These are phyloP conservation scores for Dichetophora obliterata DNA, from an alignment of 2,888 invertebrate genomes.

Conservation along the genomic window DNA sequence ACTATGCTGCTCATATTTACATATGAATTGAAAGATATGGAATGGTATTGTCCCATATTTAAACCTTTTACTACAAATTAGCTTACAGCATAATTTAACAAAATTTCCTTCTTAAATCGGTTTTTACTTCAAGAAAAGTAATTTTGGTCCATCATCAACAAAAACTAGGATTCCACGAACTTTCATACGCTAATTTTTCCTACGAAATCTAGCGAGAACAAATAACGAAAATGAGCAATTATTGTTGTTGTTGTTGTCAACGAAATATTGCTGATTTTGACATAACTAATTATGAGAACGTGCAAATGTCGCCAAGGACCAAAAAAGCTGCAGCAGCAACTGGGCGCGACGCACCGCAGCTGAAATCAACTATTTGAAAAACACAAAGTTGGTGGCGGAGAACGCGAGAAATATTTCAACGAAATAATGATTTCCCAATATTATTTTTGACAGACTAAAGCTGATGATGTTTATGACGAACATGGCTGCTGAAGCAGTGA, in stretches of 20 bases:
- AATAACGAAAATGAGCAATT: slow-evolving; percentile 14
- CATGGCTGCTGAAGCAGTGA: neutral
- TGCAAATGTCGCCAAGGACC: slow-evolving; percentile 42
- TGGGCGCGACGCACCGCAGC: neutral
- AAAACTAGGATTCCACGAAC: no score
- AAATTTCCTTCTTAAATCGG: no score
- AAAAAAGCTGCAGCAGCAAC: neutral
- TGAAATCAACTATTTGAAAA: neutral
- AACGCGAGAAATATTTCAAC: slow-evolving; percentile 25
- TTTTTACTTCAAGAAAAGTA: no score
- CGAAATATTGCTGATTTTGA: slow-evolving; percentile 52
- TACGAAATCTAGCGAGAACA: neutral
- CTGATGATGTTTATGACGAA: slow-evolving; percentile 8
- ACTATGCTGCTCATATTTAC: no score
- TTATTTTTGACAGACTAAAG: slow-evolving; percentile 42
- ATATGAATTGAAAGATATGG: no score
- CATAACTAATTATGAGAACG: slow-evolving; percentile 56
- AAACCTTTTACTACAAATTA: no score
- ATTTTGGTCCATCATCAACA: no score
- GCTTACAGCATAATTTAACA: no score
- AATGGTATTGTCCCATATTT: no score
- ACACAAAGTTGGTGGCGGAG: neutral
- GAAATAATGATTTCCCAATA: slow-evolving; percentile 46
- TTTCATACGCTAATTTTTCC: neutral
- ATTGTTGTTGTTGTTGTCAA: neutral